phyloP scores from a whole-genome alignment of 2,113 vertebrate genomes.

The Agapornis roseicollis region DNA sequence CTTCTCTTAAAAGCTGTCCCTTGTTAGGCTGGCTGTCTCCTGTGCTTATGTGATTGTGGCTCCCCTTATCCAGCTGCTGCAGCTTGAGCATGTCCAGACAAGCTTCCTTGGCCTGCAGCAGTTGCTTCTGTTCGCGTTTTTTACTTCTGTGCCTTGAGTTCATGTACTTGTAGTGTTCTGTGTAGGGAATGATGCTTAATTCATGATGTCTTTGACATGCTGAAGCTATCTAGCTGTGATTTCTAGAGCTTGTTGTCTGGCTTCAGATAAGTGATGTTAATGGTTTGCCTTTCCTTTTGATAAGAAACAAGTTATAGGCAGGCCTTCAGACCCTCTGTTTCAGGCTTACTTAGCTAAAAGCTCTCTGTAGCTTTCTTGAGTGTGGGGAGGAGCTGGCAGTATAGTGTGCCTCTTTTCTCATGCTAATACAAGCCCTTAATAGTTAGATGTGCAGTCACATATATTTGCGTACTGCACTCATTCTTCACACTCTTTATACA shows the following conservation, averaged over 20 bases:
- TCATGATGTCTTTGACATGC: not conserved
- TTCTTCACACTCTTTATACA: not conserved
- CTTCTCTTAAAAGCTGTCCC: not conserved
- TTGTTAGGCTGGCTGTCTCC: not conserved
- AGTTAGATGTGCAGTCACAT: not conserved
- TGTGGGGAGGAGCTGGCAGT: not conserved
- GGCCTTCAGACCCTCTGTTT: not conserved
- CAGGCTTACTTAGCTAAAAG: not conserved
- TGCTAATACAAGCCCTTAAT: not conserved
- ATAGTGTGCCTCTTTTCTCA: not conserved
- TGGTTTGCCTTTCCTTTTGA: not conserved
- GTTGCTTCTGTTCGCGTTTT: not conserved
- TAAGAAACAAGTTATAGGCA: not conserved
- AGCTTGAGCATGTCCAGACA: not conserved
- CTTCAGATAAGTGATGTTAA: not conserved
- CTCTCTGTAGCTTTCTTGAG: not conserved
- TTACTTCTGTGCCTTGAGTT: not conserved
- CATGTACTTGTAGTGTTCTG: not conserved
- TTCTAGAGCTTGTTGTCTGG: not conserved
- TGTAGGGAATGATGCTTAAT: not conserved
- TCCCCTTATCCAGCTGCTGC: not conserved
- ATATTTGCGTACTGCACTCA: rapidly evolving
- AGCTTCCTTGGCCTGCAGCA: not conserved
- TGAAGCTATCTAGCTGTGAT: not conserved
- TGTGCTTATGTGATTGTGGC: not conserved